phyloP scores from a whole-genome alignment of 2,888 invertebrate species.

The Zaprionus lineosus region DNA sequence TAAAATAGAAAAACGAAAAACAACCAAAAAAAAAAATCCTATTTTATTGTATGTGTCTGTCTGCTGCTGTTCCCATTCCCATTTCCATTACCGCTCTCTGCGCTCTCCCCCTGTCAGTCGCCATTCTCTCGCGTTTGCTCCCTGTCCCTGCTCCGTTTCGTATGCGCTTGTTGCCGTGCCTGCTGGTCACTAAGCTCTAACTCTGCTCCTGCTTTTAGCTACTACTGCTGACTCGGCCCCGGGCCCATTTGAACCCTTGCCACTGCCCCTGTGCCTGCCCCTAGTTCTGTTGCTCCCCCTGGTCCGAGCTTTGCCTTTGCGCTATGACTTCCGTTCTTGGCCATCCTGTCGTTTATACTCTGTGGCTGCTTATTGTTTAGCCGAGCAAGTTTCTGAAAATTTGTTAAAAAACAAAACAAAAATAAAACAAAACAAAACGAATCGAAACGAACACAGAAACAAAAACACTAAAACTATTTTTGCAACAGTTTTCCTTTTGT shows the following conservation, averaged over 20 bases:
- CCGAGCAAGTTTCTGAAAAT: constrained; percentile 61
- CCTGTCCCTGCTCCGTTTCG: no score
- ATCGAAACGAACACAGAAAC: no score
- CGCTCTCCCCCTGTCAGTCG: no score
- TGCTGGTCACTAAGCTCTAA: no score
- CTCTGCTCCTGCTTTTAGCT: no score
- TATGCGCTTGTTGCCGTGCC: no score
- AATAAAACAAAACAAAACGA: constrained; percentile 1
- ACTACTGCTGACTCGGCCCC: no score
- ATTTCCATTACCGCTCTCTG: no score
- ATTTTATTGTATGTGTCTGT: constrained; percentile 36
- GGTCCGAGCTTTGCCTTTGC: constrained; percentile 32
- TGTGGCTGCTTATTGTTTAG: constrained; percentile 50
- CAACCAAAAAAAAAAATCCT: constrained; percentile 12
- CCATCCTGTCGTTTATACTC: constrained; percentile 3
- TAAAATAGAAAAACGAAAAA: neutral
- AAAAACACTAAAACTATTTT: no score
- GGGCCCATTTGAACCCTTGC: no score
- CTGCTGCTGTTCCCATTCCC: no score
- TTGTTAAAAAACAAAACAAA: constrained; percentile 45
- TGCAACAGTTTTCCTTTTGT: constrained; percentile 48
- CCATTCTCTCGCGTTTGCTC: no score
- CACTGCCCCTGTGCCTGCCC: constrained; percentile 16
- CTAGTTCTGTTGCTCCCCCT: constrained; percentile 10
- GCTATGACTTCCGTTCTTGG: constrained; percentile 54